Conservation (phyloP, 1,140 invertebrate species). For the Spodoptera frugiperda region DNA sequence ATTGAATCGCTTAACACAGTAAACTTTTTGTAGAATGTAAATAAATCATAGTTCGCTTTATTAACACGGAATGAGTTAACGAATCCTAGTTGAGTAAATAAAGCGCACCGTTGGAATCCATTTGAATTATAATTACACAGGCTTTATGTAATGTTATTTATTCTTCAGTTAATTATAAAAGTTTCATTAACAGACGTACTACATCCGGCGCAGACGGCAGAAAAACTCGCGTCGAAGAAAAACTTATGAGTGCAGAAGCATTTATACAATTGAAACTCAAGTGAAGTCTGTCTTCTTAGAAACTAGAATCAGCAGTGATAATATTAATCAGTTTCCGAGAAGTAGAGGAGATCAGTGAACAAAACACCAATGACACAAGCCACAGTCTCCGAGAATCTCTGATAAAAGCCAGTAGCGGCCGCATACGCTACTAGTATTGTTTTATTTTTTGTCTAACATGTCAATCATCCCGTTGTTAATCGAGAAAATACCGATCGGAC, state of each 20-base stretch:
- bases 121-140: conserved; percentile 36
- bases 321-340: conserved; percentile 38
- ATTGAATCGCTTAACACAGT: conserved; percentile 67
- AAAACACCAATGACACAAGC: conserved; percentile 35
- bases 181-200: conserved; percentile 30
- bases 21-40: conserved; percentile 66
- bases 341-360: conserved; percentile 33
- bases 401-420: conserved; percentile 60
- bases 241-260: conserved; percentile 19
- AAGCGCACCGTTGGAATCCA: conserved; percentile 35
- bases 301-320: conserved; percentile 32
- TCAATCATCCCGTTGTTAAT: conserved; percentile 67
- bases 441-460: conserved; percentile 66
- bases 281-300: conserved; percentile 31
- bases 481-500: conserved; percentile 65
- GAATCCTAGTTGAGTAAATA: conserved; percentile 39
- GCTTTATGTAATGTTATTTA: conserved; percentile 7
- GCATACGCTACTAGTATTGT: conserved; percentile 68
- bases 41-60: conserved; percentile 49
- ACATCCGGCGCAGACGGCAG: conserved; percentile 11
- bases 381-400: conserved; percentile 49
- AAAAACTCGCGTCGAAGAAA: conserved; percentile 37
- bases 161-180: conserved; percentile 32
- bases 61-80: conserved; percentile 44
- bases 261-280: conserved; percentile 28